Percentiles rank a stretch among this genome's conserved stretches.
Conservation (phyloP, 1,140 invertebrate species). For the Zaprionus kolodkinae region DNA sequence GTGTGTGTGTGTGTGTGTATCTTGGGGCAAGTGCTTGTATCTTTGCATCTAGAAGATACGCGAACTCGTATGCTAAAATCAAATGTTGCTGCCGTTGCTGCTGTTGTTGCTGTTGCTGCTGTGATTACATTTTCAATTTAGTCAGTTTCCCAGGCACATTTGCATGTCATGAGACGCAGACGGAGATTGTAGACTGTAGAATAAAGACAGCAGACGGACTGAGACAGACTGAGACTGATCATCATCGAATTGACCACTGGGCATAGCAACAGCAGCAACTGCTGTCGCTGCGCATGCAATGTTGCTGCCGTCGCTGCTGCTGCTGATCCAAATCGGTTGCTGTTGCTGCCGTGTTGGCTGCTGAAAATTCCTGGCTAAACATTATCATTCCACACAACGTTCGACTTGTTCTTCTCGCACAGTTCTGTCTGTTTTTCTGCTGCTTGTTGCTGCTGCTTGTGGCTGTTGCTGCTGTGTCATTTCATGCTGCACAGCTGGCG, state of each 20-base stretch:
- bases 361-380: constrained; percentile 34
- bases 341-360: constrained; percentile 11
- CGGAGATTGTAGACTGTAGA: not conserved
- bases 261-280: constrained; percentile 6
- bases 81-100: constrained; percentile 38
- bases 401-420: constrained; percentile 19
- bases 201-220: not conserved
- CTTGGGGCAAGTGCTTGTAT: constrained; percentile 7
- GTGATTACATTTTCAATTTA: constrained; percentile 51
- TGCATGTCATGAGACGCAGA: constrained; percentile 32
- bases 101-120: constrained; percentile 31
- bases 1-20: constrained; percentile 2
- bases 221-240: not conserved
- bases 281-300: constrained; percentile 4
- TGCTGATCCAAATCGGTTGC: constrained; percentile 16
- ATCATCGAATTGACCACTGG: constrained; percentile 23
- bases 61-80: constrained; percentile 32
- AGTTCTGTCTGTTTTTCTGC: constrained; percentile 12
- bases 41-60: constrained; percentile 38
- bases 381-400: constrained; percentile 31
- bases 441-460: constrained; percentile 4
- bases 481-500: constrained; percentile 43
- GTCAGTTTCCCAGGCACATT: constrained; percentile 51
- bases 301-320: constrained; percentile 20
- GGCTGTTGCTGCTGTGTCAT: constrained; percentile 24